Base-by-base conservation (phyloP, 1,140 invertebrate genomes). In the Drosophila melanogaster region DNA sequence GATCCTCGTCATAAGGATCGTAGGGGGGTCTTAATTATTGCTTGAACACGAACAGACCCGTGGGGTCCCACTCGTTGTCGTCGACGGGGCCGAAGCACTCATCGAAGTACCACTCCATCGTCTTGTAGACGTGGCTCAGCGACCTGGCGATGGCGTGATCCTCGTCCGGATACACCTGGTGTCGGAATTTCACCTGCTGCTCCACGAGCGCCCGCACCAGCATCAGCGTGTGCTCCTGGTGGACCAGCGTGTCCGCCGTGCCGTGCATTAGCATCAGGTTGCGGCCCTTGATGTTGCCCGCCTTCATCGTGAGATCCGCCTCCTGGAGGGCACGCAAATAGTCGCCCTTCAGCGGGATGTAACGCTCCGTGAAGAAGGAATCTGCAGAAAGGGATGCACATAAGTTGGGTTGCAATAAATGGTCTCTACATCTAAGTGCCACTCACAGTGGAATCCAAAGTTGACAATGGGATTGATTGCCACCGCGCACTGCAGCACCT, bases 141-240 rank as follows among this genome's bases (percentile, higher is more conserved):
- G 96, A 96, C 35, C 95, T 94, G 54, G 92, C 92, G 67, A 98
- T 94, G 33, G 93, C 91, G 92, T 98, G 96, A 38, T 95, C 95
- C 92, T 97, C 96, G 91, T 97, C 97, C 1, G 97, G 96, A 91
- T 98, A 98, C 1, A 97, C 94, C 94, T 97, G 95, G 81, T 97
- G 95, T 69, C 95, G 94, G 91, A 97, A 97, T 46, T 96, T 93
- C 6, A 97, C 94, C 50, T 95, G 94, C 72, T 95, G 94, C 57
- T 95, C 93, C 3, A 96, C 94, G 12, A 98, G 92, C 1, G 96
- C 94, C 65, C 95, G 94, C 7, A 96, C 95, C n/a, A 98, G 93
- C 87, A 96, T 94, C 77, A 97, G 94, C 3, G 96, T 95, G 90
- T 98, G 96, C 84, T 97, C 96, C 77, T 96, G 95, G 87, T 97